Evolutionary conservation across 2,113 vertebrate species (phyloP).

Genomic region (Pituophis catenifer): DNA sequence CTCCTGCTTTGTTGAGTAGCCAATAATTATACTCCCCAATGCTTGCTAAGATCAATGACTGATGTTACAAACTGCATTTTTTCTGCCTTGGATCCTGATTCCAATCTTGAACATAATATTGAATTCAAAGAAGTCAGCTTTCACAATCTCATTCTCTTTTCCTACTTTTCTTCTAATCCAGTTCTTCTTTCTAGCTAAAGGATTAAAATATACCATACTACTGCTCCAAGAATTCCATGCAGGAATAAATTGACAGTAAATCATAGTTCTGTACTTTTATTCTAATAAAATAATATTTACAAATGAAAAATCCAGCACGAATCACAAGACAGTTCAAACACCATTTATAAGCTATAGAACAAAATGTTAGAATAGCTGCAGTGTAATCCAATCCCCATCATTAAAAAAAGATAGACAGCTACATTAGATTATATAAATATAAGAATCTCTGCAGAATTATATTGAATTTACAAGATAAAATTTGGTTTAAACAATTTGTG

Average conservation of each 20-base stretch:
- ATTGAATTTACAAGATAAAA: neutral
- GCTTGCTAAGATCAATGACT: neutral
- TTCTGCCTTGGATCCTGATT: neutral
- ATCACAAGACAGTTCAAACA: constrained; percentile 13
- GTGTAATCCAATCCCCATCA: constrained; percentile 21
- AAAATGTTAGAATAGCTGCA: constrained; percentile 18
- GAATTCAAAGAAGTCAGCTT: neutral
- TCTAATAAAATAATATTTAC: constrained; percentile 25
- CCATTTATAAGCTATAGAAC: constrained; percentile 19
- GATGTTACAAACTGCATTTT: neutral
- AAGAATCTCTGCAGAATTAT: neutral
- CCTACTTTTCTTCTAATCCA: neutral
- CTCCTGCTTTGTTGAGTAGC: neutral
- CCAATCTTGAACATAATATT: neutral
- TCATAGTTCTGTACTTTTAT: constrained; percentile 36
- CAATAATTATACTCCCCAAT: neutral
- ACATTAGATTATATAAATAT: constrained; percentile 1
- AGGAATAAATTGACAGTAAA: constrained; percentile 52
- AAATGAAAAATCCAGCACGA: neutral
- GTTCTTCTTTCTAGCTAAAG: constrained; percentile 1
- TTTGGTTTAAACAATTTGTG: neutral
- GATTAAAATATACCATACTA: constrained; percentile 34
- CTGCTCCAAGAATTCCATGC: constrained; percentile 25
- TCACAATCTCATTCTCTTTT: neutral
- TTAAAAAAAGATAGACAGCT: constrained; percentile 29